Conservation (phyloP, 2,113 vertebrate genomes). For the Platichthys stellatus region DNA sequence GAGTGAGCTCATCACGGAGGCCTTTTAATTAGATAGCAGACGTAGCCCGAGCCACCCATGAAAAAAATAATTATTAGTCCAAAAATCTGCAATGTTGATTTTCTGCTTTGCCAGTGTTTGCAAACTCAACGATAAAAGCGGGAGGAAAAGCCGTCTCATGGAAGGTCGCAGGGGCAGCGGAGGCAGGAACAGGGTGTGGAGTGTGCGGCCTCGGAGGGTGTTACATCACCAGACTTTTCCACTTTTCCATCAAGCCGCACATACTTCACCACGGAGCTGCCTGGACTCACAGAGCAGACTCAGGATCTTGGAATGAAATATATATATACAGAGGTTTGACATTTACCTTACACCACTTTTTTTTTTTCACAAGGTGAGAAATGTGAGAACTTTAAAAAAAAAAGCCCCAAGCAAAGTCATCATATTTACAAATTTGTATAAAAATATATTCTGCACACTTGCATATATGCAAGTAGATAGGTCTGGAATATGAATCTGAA, state of each 20-base stretch:
- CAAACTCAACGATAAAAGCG: slow-evolving; percentile 47
- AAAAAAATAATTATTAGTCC: slow-evolving; percentile 34
- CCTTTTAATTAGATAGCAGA: slow-evolving; percentile 62
- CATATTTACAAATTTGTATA: slow-evolving; percentile 20
- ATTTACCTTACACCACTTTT: slow-evolving; percentile 5
- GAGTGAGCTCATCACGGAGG: slow-evolving; percentile 61
- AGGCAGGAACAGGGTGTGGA: slow-evolving; percentile 73
- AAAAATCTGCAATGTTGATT: slow-evolving; percentile 31
- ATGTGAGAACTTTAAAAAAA: slow-evolving; percentile 3
- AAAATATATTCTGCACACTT: slow-evolving; percentile 20
- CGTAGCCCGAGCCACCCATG: slow-evolving; percentile 26
- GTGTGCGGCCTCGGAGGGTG: slow-evolving; percentile 54
- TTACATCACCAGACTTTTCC: slow-evolving; percentile 80
- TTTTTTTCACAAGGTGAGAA: slow-evolving; percentile 14
- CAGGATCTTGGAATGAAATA: slow-evolving; percentile 22
- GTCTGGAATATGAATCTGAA: neutral
- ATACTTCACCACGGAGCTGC: slow-evolving; percentile 50
- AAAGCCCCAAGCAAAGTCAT: slow-evolving; percentile 11
- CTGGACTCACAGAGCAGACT: slow-evolving; percentile 25
- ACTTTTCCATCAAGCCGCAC: slow-evolving; percentile 71
- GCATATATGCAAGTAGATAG: neutral
- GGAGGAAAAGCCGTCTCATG: slow-evolving; percentile 48
- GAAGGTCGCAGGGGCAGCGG: slow-evolving; percentile 55
- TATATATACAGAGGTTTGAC: slow-evolving; percentile 17
- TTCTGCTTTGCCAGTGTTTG: slow-evolving; percentile 65